Evolutionary conservation across 2,797 vertebrate genomes (phyloP), one percentile per base, ranked within the genome.

Genomic region (Dermochelys coriacea): DNA sequence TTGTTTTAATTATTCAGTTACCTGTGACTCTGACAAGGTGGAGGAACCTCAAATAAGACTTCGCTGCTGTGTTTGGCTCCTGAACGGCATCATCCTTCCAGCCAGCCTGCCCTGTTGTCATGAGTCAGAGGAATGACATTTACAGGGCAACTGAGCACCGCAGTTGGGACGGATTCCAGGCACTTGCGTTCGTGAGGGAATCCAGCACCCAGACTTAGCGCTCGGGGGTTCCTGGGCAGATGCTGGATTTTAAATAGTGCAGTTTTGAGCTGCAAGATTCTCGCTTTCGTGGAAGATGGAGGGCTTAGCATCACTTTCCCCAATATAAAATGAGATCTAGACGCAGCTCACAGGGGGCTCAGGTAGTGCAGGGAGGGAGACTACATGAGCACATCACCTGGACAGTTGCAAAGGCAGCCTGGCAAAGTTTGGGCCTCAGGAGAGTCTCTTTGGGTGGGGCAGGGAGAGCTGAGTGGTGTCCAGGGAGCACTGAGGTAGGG

Each of bases 71-170:
- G 92, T 93, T 96, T 96, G 96, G 94, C 95, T 96, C 95, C 91
- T 96, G 95, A 96, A 95, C 94, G 93, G 91, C 96, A 96, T 89
- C 96, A 82, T 92, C 95, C 82, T 96, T 97, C 96, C 96, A 97
- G 95, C 85, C 94, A 90, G 94, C 1, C 96, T 94, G 96, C 95
- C 85, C 97, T 95, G 95, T 95, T 96, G 95, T 95, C 94, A 77
- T 96, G 96, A 97, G 94, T 97, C 93, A 95, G 93, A 89, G 93
- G 94, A 97, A 97, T 64, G 91, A 96, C 75, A 75, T 25, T 47
- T 41, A 4, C 41, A 1, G 77, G 95, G 61, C 34, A 68, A n/a
- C 61, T 37, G 61, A 4, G 18, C 61, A 4, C 34, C n/a, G 34
- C 14, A 16, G 31, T n/a, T n/a, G 31, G 31, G 61, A n/a, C 15